A percentile compares a stretch with the other conserved stretches of the same genome.
Conservation (phyloP, 2,113 vertebrate species). For the Craseonycteris thonglongyai region DNA sequence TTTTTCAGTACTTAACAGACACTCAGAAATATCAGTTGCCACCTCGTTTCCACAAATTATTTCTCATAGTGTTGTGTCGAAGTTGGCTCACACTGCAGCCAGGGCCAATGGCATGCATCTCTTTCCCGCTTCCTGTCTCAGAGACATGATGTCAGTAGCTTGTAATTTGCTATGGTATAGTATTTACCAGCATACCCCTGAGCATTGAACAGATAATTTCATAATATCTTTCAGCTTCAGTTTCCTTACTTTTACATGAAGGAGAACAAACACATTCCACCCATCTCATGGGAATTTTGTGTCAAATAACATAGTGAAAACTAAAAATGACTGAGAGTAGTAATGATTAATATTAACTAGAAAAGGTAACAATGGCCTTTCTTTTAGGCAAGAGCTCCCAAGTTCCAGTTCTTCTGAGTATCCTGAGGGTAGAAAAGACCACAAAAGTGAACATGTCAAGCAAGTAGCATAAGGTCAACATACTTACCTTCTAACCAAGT, state of each 20-base stretch:
- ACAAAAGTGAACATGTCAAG: background rate
- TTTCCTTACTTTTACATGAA: background rate
- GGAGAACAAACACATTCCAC: background rate
- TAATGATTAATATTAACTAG: background rate
- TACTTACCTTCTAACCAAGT: background rate
- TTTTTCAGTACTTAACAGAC: background rate
- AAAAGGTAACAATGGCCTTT: background rate
- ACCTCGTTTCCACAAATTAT: background rate
- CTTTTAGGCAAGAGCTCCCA: background rate
- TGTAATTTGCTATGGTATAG: background rate
- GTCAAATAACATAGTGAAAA: background rate
- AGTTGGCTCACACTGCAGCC: background rate
- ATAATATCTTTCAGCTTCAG: background rate
- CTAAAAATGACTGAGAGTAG: background rate
- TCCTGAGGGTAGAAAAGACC: background rate
- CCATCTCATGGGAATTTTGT: background rate
- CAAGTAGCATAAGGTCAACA: background rate
- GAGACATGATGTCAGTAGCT: background rate
- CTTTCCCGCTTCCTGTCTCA: background rate
- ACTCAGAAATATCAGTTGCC: background rate
- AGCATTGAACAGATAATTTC: background rate
- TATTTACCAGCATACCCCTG: background rate
- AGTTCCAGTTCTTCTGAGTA: background rate
- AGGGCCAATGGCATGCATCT: background rate
- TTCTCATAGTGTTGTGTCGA: background rate